Base-by-base conservation (phyloP, 2,797 vertebrate species). In the Euthynnus affinis region DNA sequence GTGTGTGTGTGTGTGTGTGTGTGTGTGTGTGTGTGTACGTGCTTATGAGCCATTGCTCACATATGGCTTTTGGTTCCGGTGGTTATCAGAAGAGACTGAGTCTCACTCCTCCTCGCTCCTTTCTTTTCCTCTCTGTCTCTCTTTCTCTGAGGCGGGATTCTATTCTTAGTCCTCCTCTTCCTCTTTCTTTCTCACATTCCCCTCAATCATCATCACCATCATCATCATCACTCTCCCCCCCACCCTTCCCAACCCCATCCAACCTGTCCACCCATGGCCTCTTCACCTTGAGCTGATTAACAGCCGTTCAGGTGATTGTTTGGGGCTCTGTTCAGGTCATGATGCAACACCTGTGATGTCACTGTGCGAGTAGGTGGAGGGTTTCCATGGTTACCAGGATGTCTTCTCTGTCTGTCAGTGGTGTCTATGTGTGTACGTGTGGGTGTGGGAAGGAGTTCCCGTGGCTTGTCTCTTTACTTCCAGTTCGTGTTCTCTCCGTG, bases 311-410 rank as follows among this genome's bases (percentile, higher is more conserved):
- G 74, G 71, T 65, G 78, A 86, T 73, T 42, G 48, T 69, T 85
- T 73, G 46, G 77, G 51, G 18, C 49, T 44, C 32, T 32, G 60
- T 70, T 62, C 56, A 75, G 87, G 87, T 90, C 87, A 79, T 93
- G 89, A 93, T 84, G 87, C 89, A 90, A 83, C 76, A 78, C 74
- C 52, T 48, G 81, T 90, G 90, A 89, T 93, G 90, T 94, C 91
- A 93, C 66, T 2, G 3, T 80, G 70, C 53, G 65, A 51, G 78
- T 77, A 88, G 82, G 86, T 72, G 82, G 83, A 68, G 74, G 76
- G 92, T 95, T 94, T 89, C 94, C 91, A 94, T 95, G 91, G 93
- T 89, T 87, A 95, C 94, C 69, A 67, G 82, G 76, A 83, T 87
- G 81, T 88, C 85, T 87, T 74, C 49, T 71, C 27, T 74, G 56